These are phyloP conservation scores for Sisyra terminalis DNA, from an alignment of 2,888 invertebrate species.

Conservation along the genomic window DNA sequence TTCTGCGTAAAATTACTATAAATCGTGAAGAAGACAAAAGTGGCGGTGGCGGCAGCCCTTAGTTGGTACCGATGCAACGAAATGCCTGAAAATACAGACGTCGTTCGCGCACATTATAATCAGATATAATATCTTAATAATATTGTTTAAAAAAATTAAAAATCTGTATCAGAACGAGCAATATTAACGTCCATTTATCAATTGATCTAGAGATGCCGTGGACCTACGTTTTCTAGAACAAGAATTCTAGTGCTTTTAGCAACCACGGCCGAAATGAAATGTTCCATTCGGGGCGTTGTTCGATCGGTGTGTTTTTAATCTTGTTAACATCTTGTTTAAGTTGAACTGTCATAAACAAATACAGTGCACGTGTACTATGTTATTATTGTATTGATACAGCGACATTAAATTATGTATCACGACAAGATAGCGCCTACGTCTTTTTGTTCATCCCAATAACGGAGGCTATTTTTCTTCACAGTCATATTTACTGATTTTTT, in stretches of 20 bases:
- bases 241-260: neutral
- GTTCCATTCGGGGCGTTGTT: neutral
- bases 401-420: slow-evolving; percentile 2
- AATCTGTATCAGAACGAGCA: slow-evolving; percentile 3
- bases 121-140: neutral
- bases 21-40: too few species aligned
- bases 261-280: neutral
- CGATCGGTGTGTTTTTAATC: neutral
- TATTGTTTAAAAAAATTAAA: neutral
- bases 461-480: too few species aligned
- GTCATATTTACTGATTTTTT: too few species aligned
- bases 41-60: too few species aligned
- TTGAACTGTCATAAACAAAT: slow-evolving; percentile 4
- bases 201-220: too few species aligned
- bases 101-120: neutral
- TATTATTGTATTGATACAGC: slow-evolving; percentile 1
- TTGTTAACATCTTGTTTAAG: slow-evolving; percentile 5
- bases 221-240: neutral
- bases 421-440: neutral
- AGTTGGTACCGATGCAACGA: too few species aligned
- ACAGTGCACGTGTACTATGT: neutral
- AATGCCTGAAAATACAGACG: too few species aligned
- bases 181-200: too few species aligned
- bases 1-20: too few species aligned
- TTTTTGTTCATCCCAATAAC: too few species aligned